Evolutionary conservation across 2,113 vertebrate species (phyloP).

Genomic region (Sander lucioperca): DNA sequence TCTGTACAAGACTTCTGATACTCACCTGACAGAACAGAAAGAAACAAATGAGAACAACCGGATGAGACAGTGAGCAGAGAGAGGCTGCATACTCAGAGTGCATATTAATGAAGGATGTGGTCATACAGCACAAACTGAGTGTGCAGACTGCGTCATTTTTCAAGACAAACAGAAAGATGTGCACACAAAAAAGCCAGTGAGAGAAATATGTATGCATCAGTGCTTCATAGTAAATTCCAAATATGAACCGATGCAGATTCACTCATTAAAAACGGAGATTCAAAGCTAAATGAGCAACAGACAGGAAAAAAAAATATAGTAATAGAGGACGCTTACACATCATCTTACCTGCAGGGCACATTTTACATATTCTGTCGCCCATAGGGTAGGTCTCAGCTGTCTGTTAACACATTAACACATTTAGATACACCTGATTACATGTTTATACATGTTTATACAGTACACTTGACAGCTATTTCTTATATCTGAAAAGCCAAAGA

Average conservation of each 20-base stretch:
- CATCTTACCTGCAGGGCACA: slow-evolving; percentile 72
- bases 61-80: slow-evolving; percentile 26
- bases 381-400: rapidly evolving
- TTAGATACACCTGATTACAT: neutral
- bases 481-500: neutral
- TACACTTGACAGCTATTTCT: neutral
- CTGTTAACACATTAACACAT: slow-evolving; percentile 43
- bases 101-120: slow-evolving; percentile 83
- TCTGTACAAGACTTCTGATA: slow-evolving; percentile 9
- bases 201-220: neutral
- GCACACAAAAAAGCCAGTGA: neutral
- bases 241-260: neutral
- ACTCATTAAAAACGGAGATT: slow-evolving; percentile 32
- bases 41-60: slow-evolving; percentile 21
- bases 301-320: neutral
- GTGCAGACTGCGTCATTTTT: slow-evolving; percentile 44
- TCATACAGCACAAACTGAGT: slow-evolving; percentile 32
- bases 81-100: neutral
- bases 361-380: rapidly evolving
- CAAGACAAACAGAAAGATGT: slow-evolving; percentile 2
- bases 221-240: slow-evolving; percentile 30
- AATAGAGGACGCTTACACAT: neutral
- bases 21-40: slow-evolving; percentile 53
- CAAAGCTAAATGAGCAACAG: slow-evolving; percentile 1
- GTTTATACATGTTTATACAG: neutral